Base-by-base conservation (phyloP, 1,140 invertebrate species). In the Lysiphlebus fabarum region DNA sequence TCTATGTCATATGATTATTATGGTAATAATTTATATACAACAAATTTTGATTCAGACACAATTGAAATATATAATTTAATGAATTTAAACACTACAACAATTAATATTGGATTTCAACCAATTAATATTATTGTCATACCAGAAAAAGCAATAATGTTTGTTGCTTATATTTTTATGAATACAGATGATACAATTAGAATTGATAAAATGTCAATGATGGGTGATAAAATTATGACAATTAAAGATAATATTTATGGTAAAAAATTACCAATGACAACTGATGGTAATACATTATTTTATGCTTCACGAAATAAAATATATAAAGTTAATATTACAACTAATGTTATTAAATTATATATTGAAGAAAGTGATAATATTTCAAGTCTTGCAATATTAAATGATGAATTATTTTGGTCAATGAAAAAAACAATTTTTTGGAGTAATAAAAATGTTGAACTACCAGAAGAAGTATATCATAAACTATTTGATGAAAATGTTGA, bases 1-100 rank as follows among this genome's bases (percentile, higher is more conserved):
- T 83, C 83, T 8, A 80, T 91, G 80, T 83, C 82, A 63, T 88
- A 86, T 67, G 89, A 91, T 75, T 76, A 84, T 62, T 70, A 84
- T 11, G 82, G 85, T 0, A 84, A 88, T 41, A 85, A 85, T 61
- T 69, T 91, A 0, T 91, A 90, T 66, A 83, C 86, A 67, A 73
- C 84, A 61, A 86, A 90, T 65, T 67, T 68, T 0, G 76, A 81
- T 2, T 82, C 2, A 74, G n/a, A n/a, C n/a, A n/a, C n/a, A n/a
- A n/a, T 91, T 7, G 86, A 89, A 65, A 79, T 86, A 6, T 49
- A 80, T 10, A 84, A 70, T 59, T 50, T 90, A 12, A 76, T 72
- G 33, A 87, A 80, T 0, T 70, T 70, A 7, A 65, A 82, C 0
- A 81, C 81, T 7, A 85, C 83, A 2, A 57, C 84, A 5, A 61